phyloP scores from a whole-genome alignment of 92 coral and sea anemone genomes.

The Heliopora coerulea region DNA sequence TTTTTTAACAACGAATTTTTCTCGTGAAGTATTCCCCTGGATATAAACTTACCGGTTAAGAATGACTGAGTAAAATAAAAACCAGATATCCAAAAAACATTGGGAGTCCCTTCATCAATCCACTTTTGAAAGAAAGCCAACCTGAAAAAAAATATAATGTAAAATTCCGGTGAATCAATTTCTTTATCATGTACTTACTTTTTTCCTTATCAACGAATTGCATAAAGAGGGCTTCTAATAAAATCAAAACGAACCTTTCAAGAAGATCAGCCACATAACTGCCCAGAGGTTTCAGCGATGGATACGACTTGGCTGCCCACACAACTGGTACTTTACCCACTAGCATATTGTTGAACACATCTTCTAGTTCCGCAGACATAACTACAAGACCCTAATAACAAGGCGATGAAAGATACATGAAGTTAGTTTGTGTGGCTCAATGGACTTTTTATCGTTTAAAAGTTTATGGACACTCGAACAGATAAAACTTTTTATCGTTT shows the following conservation, averaged over 20 bases:
- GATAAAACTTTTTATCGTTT: no score
- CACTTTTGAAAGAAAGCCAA: conserved; percentile 95
- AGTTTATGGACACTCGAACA: no score
- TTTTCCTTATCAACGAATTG: no score
- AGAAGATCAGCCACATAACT: conserved; percentile 93
- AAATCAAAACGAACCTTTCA: conserved; percentile 82
- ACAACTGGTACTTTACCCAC: conserved; percentile 97
- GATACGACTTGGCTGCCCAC: conserved; percentile 99
- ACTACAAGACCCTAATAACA: conserved; percentile 85
- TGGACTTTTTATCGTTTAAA: no score
- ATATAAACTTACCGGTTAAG: conserved; percentile 79
- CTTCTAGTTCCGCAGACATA: conserved; percentile 98
- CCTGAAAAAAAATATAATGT: conserved; percentile 43
- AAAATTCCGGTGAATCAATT: no score
- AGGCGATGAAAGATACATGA: no score
- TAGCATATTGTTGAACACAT: conserved; percentile 97
- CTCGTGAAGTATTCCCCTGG: no score
- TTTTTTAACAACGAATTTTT: no score
- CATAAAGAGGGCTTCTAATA: no score
- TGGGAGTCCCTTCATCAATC: conserved; percentile 96
- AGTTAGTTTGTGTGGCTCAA: no score
- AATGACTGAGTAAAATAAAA: conserved; percentile 98
- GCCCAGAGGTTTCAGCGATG: conserved; percentile 95
- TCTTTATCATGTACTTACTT: background rate
- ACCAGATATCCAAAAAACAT: conserved; percentile 96